Conservation (phyloP, 2,797 vertebrate species). For the Gallinago nigripennis region DNA sequence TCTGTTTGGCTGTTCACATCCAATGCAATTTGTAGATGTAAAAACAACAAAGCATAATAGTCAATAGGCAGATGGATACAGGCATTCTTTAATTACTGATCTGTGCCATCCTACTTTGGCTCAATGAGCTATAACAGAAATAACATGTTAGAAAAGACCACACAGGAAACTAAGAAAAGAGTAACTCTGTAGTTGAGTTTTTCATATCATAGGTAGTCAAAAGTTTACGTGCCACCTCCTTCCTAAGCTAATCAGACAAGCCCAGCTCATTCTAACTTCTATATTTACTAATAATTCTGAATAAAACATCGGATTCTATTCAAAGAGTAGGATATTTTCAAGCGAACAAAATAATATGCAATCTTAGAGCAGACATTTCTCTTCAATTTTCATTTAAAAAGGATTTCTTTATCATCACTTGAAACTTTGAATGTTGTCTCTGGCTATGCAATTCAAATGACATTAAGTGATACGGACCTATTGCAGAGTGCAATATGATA, state of each 20-base stretch:
- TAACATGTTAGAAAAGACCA: not conserved
- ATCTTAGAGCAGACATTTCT: not conserved
- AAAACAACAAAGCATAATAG: not conserved
- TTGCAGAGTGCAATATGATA: not conserved
- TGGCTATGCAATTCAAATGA: not conserved
- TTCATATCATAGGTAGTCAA: not conserved
- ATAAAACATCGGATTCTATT: not conserved
- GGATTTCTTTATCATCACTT: not conserved
- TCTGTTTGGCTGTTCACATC: not conserved
- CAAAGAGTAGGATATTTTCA: not conserved
- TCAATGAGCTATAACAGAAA: not conserved
- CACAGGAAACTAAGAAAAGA: not conserved
- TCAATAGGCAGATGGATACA: not conserved
- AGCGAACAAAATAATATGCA: not conserved
- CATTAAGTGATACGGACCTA: not conserved
- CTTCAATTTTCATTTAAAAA: not conserved
- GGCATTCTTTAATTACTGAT: conserved; percentile 13
- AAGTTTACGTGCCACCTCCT: not conserved
- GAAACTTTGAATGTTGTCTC: not conserved
- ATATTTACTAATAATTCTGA: not conserved
- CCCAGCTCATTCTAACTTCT: not conserved
- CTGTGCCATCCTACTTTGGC: not conserved
- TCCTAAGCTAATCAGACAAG: not conserved
- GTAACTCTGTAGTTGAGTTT: not conserved
- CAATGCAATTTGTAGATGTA: not conserved